phyloP scores from a whole-genome alignment of 2,797 vertebrate genomes.

The Platyrinchus mystaceus region DNA sequence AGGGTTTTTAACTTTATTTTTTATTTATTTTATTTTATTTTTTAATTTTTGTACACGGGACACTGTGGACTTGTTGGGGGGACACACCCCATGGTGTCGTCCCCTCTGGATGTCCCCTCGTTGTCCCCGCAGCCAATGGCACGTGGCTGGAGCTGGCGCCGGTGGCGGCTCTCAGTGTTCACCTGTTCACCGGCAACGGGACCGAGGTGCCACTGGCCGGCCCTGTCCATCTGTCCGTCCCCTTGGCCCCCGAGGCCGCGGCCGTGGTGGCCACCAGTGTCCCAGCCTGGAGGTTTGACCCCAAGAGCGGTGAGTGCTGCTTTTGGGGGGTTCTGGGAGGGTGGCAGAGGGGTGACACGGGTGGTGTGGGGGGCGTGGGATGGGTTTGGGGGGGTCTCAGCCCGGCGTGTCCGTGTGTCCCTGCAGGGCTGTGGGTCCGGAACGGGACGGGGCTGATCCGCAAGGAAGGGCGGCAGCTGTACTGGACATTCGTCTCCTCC shows the following conservation, averaged over 20 bases:
- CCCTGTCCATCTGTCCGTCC: constrained; percentile 87
- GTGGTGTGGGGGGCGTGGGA: neutral
- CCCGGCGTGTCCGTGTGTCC: accelerated
- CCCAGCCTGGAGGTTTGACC: constrained; percentile 38
- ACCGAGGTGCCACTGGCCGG: constrained; percentile 85
- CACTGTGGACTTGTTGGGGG: accelerated
- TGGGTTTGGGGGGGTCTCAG: neutral
- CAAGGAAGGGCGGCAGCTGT: constrained; percentile 88
- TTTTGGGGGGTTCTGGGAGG: too few species aligned
- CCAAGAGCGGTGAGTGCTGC: constrained; percentile 16
- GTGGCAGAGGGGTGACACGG: neutral
- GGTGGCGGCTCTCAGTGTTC: constrained; percentile 87
- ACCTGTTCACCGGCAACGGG: constrained; percentile 88
- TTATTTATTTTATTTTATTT: too few species aligned
- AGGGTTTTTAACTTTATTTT: too few species aligned
- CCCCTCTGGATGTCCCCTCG: neutral
- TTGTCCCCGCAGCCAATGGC: constrained; percentile 74
- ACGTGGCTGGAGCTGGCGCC: constrained; percentile 90
- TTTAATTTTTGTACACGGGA: neutral
- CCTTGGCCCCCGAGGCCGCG: constrained; percentile 83
- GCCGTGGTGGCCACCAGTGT: constrained; percentile 77
- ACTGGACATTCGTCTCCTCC: constrained; percentile 89
- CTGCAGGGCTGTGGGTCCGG: constrained; percentile 89
- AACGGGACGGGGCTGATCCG: constrained; percentile 92
- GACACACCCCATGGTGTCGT: accelerated